Percentiles rank a stretch among this genome's conserved stretches.
These are phyloP conservation scores for Aphaenogaster ashmeadi DNA, from an alignment of 1,140 invertebrate species.

Conservation along the genomic window DNA sequence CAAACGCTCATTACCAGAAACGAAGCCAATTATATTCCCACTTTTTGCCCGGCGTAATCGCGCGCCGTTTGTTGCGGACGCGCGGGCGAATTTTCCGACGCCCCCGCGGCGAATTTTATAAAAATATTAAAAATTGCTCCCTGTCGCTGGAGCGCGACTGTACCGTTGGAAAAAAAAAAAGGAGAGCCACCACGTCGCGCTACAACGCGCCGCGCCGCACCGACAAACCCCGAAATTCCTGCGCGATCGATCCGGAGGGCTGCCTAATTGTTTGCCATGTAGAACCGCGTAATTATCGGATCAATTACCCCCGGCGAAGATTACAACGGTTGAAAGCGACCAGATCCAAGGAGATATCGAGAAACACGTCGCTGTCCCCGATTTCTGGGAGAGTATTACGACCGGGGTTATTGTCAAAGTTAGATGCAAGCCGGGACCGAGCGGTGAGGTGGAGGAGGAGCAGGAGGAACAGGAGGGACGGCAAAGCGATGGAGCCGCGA, in stretches of 20 bases:
- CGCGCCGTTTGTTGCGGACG: slow-evolving; percentile 25
- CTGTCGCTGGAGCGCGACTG: background rate
- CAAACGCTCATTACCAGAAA: slow-evolving; percentile 51
- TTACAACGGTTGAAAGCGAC: slow-evolving; percentile 27
- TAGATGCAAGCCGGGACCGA: background rate
- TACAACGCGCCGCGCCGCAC: background rate
- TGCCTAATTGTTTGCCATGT: background rate
- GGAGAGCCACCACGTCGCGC: background rate
- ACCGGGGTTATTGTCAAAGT: slow-evolving; percentile 44
- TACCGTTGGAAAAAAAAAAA: background rate
- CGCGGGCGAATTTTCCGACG: background rate
- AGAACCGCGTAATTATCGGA: slow-evolving; percentile 24
- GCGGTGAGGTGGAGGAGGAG: background rate
- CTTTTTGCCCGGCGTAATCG: slow-evolving; percentile 26
- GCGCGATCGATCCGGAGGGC: background rate
- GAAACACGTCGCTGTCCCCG: slow-evolving; percentile 36
- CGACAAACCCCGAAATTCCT: background rate
- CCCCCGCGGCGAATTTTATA: slow-evolving; percentile 16
- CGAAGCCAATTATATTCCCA: slow-evolving; percentile 45
- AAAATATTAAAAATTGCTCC: slow-evolving; percentile 23
- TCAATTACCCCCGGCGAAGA: slow-evolving; percentile 20
- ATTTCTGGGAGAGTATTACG: slow-evolving; percentile 2
- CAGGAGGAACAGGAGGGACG: background rate
- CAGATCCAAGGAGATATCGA: slow-evolving; percentile 43
- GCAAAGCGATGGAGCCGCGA: background rate